phyloP scores from a whole-genome alignment of 2,113 vertebrate species.

The Ailurus styani region DNA sequence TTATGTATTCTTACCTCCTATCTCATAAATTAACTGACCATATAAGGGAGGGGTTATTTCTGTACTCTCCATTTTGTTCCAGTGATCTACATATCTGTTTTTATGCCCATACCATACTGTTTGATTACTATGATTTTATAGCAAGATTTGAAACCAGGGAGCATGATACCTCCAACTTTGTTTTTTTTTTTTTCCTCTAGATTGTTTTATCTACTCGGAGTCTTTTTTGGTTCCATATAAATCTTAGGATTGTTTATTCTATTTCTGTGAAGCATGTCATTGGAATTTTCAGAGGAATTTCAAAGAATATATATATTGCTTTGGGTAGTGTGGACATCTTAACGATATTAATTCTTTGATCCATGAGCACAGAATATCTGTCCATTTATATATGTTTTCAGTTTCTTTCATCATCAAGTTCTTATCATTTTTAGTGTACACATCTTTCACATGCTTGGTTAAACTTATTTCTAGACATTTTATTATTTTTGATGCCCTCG shows the following conservation, averaged over 20 bases:
- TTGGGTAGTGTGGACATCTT: neutral
- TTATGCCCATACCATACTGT: neutral
- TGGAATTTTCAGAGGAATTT: neutral
- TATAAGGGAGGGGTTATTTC: neutral
- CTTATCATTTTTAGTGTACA: neutral
- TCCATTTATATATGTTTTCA: neutral
- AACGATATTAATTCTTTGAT: neutral
- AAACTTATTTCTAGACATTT: neutral
- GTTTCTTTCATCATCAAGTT: neutral
- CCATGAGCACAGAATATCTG: neutral
- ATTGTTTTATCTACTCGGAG: neutral
- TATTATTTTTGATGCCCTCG: neutral
- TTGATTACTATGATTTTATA: neutral
- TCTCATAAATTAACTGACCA: neutral
- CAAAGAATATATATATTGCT: neutral
- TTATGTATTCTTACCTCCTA: neutral
- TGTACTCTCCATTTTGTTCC: neutral
- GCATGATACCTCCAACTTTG: neutral
- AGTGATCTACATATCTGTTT: neutral
- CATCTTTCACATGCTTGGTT: neutral
- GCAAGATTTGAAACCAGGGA: neutral
- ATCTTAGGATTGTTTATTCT: neutral
- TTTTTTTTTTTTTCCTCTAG: neutral
- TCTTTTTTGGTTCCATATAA: neutral
- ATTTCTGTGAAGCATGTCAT: neutral